Conservation (phyloP, 2,888 invertebrate genomes). For the Drosophila emarginata region DNA sequence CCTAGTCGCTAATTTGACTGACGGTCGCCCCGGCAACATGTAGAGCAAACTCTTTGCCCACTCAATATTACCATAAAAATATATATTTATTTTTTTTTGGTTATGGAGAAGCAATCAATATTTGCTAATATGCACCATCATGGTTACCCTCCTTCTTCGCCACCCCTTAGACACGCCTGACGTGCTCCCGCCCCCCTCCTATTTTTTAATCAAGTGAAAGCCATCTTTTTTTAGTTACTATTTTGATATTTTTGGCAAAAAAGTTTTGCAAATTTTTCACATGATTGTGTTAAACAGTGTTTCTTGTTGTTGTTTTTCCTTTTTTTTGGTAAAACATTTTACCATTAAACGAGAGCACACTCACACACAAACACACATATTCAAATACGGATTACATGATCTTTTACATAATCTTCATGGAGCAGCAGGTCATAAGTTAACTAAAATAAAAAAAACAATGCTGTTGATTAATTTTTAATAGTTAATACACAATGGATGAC, state of each 20-base stretch:
- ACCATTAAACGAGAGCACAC: constrained; percentile 2
- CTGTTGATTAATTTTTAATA: constrained; percentile 3
- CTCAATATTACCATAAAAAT: background rate
- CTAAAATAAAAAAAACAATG: background rate
- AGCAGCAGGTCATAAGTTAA: constrained; percentile 1
- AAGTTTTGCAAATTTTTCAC: constrained; percentile 68
- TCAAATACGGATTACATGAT: background rate
- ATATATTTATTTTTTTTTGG: background rate
- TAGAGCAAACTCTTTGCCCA: background rate
- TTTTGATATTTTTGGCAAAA: constrained; percentile 52
- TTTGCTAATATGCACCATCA: background rate
- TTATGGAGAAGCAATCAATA: background rate
- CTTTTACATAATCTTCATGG: constrained; percentile 13
- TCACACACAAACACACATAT: background rate
- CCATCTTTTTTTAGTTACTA: constrained; percentile 18
- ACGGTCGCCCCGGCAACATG: background rate
- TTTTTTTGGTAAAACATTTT: background rate
- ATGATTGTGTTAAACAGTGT: constrained; percentile 72
- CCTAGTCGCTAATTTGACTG: background rate
- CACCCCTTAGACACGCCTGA: background rate
- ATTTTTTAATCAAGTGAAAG: constrained; percentile 11
- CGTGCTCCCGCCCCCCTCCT: background rate
- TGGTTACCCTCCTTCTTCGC: background rate
- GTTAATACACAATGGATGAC: no score
- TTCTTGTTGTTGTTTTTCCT: constrained; percentile 6